phyloP scores from a whole-genome alignment of 2,888 invertebrate genomes.

The Drosophila quasianomalipes region DNA sequence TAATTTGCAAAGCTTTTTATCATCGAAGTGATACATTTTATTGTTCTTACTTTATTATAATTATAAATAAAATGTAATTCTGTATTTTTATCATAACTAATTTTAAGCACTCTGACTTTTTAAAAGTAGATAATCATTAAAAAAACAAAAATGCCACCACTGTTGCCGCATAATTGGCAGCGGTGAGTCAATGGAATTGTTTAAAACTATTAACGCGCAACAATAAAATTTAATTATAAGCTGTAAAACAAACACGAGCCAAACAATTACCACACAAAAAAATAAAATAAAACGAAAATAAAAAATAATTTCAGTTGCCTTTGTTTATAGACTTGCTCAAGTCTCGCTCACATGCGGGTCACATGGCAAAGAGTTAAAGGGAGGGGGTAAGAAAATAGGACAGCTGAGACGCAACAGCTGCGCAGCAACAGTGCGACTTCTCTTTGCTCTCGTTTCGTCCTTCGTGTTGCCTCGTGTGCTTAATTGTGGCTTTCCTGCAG shows the following conservation, averaged over 20 bases:
- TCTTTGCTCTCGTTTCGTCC: constrained; percentile 15
- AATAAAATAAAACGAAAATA: neutral
- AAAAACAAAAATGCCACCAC: neutral
- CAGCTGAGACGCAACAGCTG: constrained; percentile 65
- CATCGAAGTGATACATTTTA: neutral
- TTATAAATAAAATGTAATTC: neutral
- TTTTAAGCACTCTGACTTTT: neutral
- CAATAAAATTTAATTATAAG: constrained; percentile 50
- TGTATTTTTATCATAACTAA: neutral
- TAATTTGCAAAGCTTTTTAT: neutral
- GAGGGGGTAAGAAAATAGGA: neutral
- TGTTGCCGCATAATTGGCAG: constrained; percentile 20
- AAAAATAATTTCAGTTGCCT: constrained; percentile 5
- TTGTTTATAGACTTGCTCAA: constrained; percentile 26
- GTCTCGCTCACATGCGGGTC: constrained; percentile 30
- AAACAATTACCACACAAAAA: constrained; percentile 11
- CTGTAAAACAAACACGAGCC: constrained; percentile 9
- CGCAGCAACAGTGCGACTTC: constrained; percentile 40
- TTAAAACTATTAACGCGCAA: constrained; percentile 14
- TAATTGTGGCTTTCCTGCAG: constrained; percentile 46
- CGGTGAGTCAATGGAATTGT: constrained; percentile 20
- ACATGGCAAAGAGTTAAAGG: constrained; percentile 3
- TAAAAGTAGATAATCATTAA: neutral
- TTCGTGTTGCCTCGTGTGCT: constrained; percentile 16
- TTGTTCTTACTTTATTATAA: neutral